phyloP scores from a whole-genome alignment of 2,797 vertebrate species.

The Cyclura pinguis region DNA sequence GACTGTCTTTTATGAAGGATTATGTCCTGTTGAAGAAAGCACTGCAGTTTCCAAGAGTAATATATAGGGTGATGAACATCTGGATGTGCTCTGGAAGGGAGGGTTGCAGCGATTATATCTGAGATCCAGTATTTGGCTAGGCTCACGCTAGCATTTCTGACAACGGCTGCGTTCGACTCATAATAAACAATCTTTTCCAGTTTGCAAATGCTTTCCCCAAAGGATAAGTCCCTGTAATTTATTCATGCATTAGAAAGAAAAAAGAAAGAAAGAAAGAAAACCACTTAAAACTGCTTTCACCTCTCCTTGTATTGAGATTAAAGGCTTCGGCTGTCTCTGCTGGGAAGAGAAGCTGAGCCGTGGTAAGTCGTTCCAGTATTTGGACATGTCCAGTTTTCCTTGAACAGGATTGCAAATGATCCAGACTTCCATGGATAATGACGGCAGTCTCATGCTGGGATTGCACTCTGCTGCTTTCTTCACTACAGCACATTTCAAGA shows the following conservation, averaged over 20 bases:
- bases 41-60: neutral
- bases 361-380: fast-evolving
- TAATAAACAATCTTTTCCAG: constrained; percentile 45
- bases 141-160: neutral
- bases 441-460: fast-evolving
- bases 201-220: constrained; percentile 11
- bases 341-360: neutral
- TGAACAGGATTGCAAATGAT: neutral
- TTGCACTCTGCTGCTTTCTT: constrained; percentile 1
- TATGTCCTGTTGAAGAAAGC: neutral
- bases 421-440: neutral
- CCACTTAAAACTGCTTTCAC: neutral
- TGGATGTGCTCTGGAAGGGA: neutral
- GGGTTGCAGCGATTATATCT: neutral
- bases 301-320: neutral
- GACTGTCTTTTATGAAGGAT: neutral
- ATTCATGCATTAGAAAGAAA: constrained; percentile 41
- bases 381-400: neutral
- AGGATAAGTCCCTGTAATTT: constrained; percentile 7
- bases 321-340: fast-evolving
- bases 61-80: neutral
- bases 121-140: neutral
- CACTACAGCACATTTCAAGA: constrained; percentile 55
- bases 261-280: constrained; percentile 37
- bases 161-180: constrained; percentile 9